Percentiles rank a stretch among this genome's conserved stretches.
These are phyloP conservation scores for Nothura maculosa DNA, from an alignment of 2,797 vertebrate species.

Conservation along the genomic window DNA sequence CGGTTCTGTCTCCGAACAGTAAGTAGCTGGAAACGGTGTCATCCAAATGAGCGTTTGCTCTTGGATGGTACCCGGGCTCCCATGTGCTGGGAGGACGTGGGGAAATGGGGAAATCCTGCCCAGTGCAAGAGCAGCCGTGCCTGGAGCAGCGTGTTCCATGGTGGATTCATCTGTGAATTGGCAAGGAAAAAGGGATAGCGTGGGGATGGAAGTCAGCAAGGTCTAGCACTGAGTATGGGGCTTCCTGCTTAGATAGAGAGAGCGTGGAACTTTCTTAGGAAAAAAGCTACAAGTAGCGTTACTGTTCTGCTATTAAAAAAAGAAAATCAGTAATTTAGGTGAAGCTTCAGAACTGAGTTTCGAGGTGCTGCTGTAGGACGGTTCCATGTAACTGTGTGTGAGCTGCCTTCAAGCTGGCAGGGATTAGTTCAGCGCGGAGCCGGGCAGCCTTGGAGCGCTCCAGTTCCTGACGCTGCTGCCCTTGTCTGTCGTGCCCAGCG, in stretches of 20 bases:
- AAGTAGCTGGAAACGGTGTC: neutral
- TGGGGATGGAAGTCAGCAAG: neutral
- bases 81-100: neutral
- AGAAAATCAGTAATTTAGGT: neutral
- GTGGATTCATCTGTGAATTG: neutral
- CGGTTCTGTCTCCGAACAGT: neutral
- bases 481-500: no score
- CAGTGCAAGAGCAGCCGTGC: neutral
- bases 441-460: no score
- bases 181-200: neutral
- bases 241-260: neutral
- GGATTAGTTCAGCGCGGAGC: no score
- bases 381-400: neutral
- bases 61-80: neutral
- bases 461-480: no score
- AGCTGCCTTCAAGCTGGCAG: neutral
- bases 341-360: neutral
- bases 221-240: neutral
- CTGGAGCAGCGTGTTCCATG: no score
- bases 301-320: neutral
- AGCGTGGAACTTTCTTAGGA: neutral
- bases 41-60: neutral
- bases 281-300: neutral
- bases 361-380: neutral
- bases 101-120: neutral